Evolutionary conservation across 2,888 invertebrate species (phyloP), one percentile per base, ranked within the genome.

Genomic region (Parasteatoda lunata): DNA sequence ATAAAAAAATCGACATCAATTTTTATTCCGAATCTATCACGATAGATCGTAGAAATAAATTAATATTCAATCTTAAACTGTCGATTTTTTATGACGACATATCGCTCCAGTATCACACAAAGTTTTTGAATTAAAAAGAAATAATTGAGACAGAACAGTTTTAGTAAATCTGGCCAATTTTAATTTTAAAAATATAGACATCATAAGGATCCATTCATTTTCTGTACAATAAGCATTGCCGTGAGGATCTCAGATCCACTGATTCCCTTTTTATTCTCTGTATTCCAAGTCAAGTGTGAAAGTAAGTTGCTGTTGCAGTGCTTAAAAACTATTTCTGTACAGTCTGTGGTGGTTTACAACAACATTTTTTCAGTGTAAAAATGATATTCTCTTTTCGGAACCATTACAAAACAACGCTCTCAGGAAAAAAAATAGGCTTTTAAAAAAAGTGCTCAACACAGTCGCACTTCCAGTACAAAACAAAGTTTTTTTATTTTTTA

Each of bases 161-260:
- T 88, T 88, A 88, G 84, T 88, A 89, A 89, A 89, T 89, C 87
- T 88, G 89, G 84, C 89, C 89, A 89, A 88, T 85, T 89, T 89
- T 89, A 89, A 89, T 89, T 88, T 89, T 82, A 89, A 89, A 89
- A 89, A 89, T 89, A 89, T 89, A 89, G 87, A 89, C 85, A 87
- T 84, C 69, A 77, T 81, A 86, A 83, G 83, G 84, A 79, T 89
- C 79, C 89, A 88, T 77, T 80, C 89, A 84, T 78, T 88, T 30
- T 89, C 89, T 89, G 88, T 89, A 89, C 89, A 89, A 85, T 84
- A 82, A 80, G 80, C 88, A 88, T 83, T 80, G 71, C 78, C 73
- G 47, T 48, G 73, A 64, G 68, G 73, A 78, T 68, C 77, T 15
- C 9, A n/a, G 68, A 71, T 15, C 82, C 70, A 79, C 77, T 65